Base-by-base conservation (phyloP, 2,888 invertebrate genomes). In the Andrena praecox region DNA sequence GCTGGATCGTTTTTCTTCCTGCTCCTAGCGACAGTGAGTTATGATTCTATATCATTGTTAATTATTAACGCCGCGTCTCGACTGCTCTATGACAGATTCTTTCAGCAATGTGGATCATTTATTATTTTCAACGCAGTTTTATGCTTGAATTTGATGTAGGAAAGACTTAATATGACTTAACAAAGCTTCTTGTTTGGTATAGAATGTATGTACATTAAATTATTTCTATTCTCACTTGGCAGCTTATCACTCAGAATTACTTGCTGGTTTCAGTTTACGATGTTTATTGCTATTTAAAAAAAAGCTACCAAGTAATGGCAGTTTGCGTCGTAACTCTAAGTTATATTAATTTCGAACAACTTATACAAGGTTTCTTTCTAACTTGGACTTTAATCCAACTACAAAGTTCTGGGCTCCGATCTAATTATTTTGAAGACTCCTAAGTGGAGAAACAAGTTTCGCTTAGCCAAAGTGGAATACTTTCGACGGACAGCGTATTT, bases 1-100 rank as follows among this genome's bases (percentile, higher is more conserved):
- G 16, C 12, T 52, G 10, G 50, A 50, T 78, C 80, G 52, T 78
- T 80, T 78, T 80, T 80, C 78, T 71, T 67, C 54, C 42, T 42
- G 69, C 31, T 48, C 56, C 12, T 67, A 7, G 54, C 66, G 52
- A 54, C 71, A 54, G 27, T 63, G 79, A 80, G 42, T 66, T 79
- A 63, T 33, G 48, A n/a, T n/a, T 59, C 42, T 42, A 66, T 52
- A 48, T 78, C 71, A 42, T 31, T 62, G 48, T 78, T 78, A 72
- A 78, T 76, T 75, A 77, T 77, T 77, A 75, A 66, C 52, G 67
- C 24, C 35, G 7, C 33, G 42, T 60, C 59, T 24, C 56, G 35
- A 48, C 59, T 6, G n/a, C 66, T 31, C 12, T 60, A 10, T 50
- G 48, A 5, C 33, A 31, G 20, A 35, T 20, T 64, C 59, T 56